Conservation (phyloP, 2,888 invertebrate genomes). For the Linnaemya tessellans region DNA sequence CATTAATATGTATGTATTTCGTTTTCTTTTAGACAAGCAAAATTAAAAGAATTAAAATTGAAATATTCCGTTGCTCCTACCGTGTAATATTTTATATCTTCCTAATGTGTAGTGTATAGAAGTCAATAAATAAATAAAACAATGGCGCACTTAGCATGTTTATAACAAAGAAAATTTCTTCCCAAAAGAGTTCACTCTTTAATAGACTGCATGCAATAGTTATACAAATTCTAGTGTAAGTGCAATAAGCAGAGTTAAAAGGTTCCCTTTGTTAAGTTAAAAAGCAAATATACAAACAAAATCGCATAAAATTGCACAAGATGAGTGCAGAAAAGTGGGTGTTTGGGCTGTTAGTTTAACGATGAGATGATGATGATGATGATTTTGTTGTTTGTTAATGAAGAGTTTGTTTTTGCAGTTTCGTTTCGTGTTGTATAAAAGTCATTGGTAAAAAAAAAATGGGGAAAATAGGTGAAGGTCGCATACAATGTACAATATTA, state of each 20-base stretch:
- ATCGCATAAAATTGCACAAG: background rate
- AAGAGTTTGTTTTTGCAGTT: constrained; percentile 57
- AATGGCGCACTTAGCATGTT: too few relatives aligned
- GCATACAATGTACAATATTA: constrained; percentile 69
- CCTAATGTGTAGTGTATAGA: too few relatives aligned
- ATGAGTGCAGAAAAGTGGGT: constrained; percentile 18
- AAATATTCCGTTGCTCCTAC: too few relatives aligned
- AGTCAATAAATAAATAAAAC: too few relatives aligned
- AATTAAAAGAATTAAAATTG: too few relatives aligned
- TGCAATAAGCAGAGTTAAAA: constrained; percentile 57
- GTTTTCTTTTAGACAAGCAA: too few relatives aligned
- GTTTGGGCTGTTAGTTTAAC: constrained; percentile 10
- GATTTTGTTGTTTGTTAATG: constrained; percentile 58
- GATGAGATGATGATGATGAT: constrained; percentile 34
- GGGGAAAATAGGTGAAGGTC: constrained; percentile 72
- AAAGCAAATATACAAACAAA: background rate
- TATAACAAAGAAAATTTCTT: background rate
- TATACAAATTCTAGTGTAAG: constrained; percentile 32
- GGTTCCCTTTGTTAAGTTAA: constrained; percentile 46
- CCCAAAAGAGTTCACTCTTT: constrained; percentile 33
- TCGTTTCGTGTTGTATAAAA: constrained; percentile 57
- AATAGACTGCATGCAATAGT: constrained; percentile 17
- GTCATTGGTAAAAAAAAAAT: constrained; percentile 52
- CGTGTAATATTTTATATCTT: too few relatives aligned
- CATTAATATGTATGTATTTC: too few relatives aligned